Conservation (phyloP, 2,888 invertebrate species). For the Cephus sareptanus region DNA sequence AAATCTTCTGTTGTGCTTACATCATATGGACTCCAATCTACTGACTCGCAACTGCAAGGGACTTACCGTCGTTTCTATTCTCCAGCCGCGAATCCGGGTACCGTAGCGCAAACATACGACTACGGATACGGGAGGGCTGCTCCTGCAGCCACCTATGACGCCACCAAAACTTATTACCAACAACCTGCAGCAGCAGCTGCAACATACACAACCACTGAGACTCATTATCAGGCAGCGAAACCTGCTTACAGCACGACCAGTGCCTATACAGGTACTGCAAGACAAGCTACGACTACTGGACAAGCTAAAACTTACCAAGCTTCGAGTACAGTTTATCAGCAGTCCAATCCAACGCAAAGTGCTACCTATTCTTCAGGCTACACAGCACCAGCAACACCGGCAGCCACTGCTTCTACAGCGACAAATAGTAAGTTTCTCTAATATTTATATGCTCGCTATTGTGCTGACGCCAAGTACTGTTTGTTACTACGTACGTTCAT, state of each 20-base stretch:
- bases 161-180: conserved; percentile 86
- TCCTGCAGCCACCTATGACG: conserved; percentile 79
- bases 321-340: conserved; percentile 62
- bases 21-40: neutral
- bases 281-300: conserved; percentile 67
- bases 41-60: neutral
- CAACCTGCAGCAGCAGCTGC: conserved; percentile 81
- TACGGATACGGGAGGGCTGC: conserved; percentile 76
- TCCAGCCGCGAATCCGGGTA: conserved; percentile 62
- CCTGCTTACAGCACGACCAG: conserved; percentile 78
- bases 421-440: conserved; percentile 60
- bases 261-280: conserved; percentile 74
- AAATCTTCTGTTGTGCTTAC: conserved; percentile 29
- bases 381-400: conserved; percentile 62
- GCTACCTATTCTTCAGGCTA: conserved; percentile 62
- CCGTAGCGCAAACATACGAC: conserved; percentile 74
- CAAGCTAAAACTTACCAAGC: conserved; percentile 65
- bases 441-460: neutral
- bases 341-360: conserved; percentile 61
- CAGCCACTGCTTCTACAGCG: conserved; percentile 58
- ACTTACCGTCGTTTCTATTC: conserved; percentile 1
- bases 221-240: conserved; percentile 74
- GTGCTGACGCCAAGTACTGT: too few species aligned
- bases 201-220: conserved; percentile 75
- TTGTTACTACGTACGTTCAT: neutral